Percentiles rank a stretch among this genome's conserved stretches.
These are phyloP conservation scores for Sciurus vulgaris DNA, from an alignment of 2,797 vertebrate genomes.

Conservation along the genomic window DNA sequence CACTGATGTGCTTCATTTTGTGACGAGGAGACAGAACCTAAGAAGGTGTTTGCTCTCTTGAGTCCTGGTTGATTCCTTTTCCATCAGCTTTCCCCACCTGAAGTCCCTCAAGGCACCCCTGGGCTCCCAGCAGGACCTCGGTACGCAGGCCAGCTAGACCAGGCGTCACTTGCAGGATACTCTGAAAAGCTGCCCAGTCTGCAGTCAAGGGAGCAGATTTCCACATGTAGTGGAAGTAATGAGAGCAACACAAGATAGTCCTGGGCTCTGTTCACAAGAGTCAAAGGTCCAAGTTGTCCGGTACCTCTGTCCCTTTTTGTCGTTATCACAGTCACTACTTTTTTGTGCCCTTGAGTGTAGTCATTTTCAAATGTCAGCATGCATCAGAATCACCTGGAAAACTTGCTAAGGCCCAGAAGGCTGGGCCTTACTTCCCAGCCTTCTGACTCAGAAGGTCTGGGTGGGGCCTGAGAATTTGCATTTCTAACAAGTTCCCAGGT, in stretches of 20 bases:
- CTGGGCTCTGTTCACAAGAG: neutral
- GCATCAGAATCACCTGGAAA: neutral
- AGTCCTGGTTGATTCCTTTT: neutral
- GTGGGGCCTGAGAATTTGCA: neutral
- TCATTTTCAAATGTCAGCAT: neutral
- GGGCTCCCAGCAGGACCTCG: neutral
- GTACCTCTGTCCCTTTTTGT: neutral
- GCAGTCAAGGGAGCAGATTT: neutral
- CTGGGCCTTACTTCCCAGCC: neutral
- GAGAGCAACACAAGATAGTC: neutral
- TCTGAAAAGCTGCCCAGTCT: neutral
- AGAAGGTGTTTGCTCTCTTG: neutral
- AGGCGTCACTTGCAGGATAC: neutral
- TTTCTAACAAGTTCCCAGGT: slow-evolving; percentile 42
- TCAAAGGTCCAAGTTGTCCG: neutral
- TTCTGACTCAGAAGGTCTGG: slow-evolving; percentile 37
- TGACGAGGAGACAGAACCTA: neutral
- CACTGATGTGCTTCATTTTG: neutral
- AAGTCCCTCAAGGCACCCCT: neutral
- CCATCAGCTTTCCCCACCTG: neutral
- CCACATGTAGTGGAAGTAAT: neutral
- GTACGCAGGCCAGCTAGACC: neutral
- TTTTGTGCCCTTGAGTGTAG: neutral
- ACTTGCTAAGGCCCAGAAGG: neutral
- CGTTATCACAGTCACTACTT: neutral